Evolutionary conservation across 1,140 invertebrate species (phyloP).

Genomic region (Sitobion miscanthi): DNA sequence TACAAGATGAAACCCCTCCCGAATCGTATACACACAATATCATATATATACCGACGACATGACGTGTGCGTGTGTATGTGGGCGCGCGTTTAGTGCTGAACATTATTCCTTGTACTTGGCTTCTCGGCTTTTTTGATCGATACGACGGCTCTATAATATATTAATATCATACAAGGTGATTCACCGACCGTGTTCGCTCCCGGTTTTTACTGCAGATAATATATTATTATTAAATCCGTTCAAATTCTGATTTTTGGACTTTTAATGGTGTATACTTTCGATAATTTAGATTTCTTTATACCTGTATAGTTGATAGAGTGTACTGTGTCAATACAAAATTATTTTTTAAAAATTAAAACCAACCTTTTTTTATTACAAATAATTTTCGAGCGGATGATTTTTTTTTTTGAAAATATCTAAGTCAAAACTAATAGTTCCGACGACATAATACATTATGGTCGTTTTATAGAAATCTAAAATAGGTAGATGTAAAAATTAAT

Average conservation of each 20-base stretch:
- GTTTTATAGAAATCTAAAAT: too few relatives aligned
- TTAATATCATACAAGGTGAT: neutral
- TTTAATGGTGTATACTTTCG: neutral
- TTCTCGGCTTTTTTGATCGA: slow-evolving; percentile 46
- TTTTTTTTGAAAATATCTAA: too few relatives aligned
- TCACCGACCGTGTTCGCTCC: neutral
- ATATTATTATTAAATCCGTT: neutral
- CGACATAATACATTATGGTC: too few relatives aligned
- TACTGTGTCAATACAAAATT: neutral
- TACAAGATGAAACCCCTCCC: slow-evolving; percentile 44
- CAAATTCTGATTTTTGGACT: neutral
- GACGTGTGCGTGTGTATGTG: neutral
- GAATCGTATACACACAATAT: neutral
- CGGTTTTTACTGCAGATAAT: neutral
- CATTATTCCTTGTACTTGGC: neutral
- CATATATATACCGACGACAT: too few relatives aligned
- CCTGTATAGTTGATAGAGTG: neutral
- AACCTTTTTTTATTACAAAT: neutral
- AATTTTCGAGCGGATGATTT: neutral
- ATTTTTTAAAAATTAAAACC: too few relatives aligned
- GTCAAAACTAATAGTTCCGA: too few relatives aligned
- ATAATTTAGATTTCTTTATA: neutral
- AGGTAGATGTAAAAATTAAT: too few relatives aligned
- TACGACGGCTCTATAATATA: slow-evolving; percentile 10
- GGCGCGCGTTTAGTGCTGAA: neutral